A percentile compares a stretch with the other conserved stretches of the same genome.
phyloP scores from a whole-genome alignment of 2,113 vertebrate genomes.

The Epinephelus moara region DNA sequence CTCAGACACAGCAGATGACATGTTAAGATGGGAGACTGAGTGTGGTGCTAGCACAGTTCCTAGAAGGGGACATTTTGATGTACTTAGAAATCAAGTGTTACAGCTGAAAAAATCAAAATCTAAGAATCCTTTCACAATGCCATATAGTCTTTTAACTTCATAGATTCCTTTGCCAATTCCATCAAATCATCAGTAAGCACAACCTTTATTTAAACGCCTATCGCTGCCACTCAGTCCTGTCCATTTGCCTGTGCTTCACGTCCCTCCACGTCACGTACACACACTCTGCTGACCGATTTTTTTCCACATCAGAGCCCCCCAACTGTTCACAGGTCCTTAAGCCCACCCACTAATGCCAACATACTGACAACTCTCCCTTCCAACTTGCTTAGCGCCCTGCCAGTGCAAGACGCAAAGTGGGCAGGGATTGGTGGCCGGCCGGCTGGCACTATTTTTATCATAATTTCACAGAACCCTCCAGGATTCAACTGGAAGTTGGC shows the following conservation, averaged over 20 bases:
- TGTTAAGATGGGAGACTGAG: slow-evolving; percentile 9
- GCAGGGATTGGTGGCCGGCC: slow-evolving; percentile 55
- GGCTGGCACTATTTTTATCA: slow-evolving; percentile 91
- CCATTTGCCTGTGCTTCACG: background rate
- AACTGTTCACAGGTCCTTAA: slow-evolving; percentile 74
- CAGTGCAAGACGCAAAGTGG: slow-evolving; percentile 61
- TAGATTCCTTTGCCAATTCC: background rate
- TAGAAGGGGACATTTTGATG: background rate
- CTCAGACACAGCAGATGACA: slow-evolving; percentile 33
- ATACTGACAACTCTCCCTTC: slow-evolving; percentile 62
- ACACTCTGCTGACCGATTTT: slow-evolving; percentile 44
- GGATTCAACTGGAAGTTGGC: slow-evolving; percentile 74
- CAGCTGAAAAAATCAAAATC: background rate
- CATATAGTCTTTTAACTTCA: background rate
- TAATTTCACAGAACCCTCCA: slow-evolving; percentile 90
- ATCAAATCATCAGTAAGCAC: background rate
- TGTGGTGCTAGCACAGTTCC: background rate
- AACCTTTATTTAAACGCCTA: background rate
- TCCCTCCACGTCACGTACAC: slow-evolving; percentile 4
- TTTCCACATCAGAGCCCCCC: slow-evolving; percentile 74
- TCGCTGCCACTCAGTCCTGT: background rate
- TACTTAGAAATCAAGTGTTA: background rate
- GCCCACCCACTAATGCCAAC: slow-evolving; percentile 58
- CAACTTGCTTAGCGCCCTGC: slow-evolving; percentile 55
- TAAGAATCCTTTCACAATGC: background rate